phyloP scores from a whole-genome alignment of 2,888 invertebrate genomes.

The Lagria hirta region DNA sequence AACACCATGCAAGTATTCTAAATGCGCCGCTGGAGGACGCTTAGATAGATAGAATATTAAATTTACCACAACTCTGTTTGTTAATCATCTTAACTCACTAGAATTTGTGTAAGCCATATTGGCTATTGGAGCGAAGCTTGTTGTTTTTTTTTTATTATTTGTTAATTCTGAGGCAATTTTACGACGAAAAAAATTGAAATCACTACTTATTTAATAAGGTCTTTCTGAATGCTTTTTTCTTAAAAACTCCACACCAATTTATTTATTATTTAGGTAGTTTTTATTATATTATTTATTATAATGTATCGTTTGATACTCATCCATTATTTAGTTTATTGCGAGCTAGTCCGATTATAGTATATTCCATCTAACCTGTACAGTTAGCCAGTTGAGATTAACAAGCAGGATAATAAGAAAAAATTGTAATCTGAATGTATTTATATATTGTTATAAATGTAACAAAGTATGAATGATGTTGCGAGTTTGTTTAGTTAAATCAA shows the following conservation, averaged over 20 bases:
- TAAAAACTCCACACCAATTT: no score
- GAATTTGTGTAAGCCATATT: conserved; percentile 23
- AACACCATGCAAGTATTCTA: conserved; percentile 51
- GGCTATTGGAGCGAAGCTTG: conserved; percentile 10
- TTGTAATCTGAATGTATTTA: conserved; percentile 40
- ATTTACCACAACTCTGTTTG: conserved; percentile 45
- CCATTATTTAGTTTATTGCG: no score
- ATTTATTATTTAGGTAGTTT: conserved; percentile 2
- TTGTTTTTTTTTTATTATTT: conserved; percentile 1
- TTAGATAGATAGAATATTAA: conserved; percentile 51
- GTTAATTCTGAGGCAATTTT: no score
- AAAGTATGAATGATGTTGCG: conserved; percentile 32
- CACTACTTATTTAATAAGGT: no score
- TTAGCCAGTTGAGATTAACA: conserved; percentile 24
- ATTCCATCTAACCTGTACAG: conserved; percentile 10
- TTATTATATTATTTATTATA: no score
- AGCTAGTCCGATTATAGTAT: conserved; percentile 1
- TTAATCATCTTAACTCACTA: conserved; percentile 33
- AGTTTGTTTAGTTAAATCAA: conserved; percentile 36
- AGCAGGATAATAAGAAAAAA: conserved; percentile 24
- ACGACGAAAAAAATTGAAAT: no score
- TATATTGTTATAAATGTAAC: conserved; percentile 42
- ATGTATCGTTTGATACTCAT: no score
- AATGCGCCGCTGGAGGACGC: conserved; percentile 26
- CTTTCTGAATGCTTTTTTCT: no score